These are phyloP conservation scores for Chroicocephalus ridibundus DNA, from an alignment of 2,113 vertebrate species.

Conservation along the genomic window DNA sequence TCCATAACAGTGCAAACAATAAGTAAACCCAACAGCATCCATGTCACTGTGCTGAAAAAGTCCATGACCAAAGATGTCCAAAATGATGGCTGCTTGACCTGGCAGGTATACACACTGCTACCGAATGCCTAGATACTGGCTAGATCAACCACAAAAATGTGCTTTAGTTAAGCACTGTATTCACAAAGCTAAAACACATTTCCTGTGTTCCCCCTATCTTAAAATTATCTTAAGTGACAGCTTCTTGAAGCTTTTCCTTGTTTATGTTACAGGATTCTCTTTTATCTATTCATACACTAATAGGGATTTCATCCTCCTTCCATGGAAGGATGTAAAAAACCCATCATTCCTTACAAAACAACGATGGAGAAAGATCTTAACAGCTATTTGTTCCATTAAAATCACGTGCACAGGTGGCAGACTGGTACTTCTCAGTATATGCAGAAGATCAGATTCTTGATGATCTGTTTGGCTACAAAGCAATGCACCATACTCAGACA, in stretches of 20 bases:
- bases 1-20: background rate
- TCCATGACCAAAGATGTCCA: background rate
- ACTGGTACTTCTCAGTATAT: accelerated
- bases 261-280: background rate
- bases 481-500: background rate
- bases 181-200: background rate
- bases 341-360: background rate
- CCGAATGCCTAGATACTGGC: background rate
- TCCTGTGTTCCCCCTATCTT: background rate
- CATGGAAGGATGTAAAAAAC: background rate
- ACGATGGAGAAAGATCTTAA: background rate
- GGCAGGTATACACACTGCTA: background rate
- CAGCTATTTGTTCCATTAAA: background rate
- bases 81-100: background rate
- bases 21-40: background rate
- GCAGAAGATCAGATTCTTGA: background rate
- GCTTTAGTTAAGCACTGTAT: background rate
- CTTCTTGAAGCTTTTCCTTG: background rate
- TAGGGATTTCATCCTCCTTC: background rate
- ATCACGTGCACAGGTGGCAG: background rate
- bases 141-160: background rate
- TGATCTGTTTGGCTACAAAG: background rate
- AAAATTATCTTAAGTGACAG: background rate
- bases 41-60: background rate
- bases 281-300: background rate